Percentiles rank a stretch among this genome's conserved stretches.
These are phyloP conservation scores for Sinodicranocentrus sp. DNA, from an alignment of 2,888 invertebrate species.

Conservation along the genomic window DNA sequence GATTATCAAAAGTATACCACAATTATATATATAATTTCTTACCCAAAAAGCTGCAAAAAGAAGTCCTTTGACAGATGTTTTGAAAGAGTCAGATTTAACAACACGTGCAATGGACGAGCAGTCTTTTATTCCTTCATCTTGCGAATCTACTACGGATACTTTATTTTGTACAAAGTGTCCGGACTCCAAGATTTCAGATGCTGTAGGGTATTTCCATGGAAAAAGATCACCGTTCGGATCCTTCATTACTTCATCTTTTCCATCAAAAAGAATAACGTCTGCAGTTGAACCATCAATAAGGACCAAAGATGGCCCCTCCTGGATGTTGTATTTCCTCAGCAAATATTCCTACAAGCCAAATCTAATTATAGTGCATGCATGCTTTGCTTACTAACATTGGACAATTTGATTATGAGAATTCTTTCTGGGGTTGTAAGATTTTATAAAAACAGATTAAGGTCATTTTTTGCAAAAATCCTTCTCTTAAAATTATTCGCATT, in stretches of 20 bases:
- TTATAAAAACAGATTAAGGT: not conserved
- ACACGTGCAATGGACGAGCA: not conserved
- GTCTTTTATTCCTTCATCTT: not conserved
- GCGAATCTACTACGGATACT: not conserved
- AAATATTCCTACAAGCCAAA: constrained; percentile 89
- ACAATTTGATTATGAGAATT: not conserved
- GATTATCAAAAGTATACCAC: too few species aligned
- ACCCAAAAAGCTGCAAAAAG: constrained; percentile 96
- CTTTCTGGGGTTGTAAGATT: not conserved
- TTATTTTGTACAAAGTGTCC: constrained; percentile 62
- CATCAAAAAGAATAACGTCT: constrained; percentile 83
- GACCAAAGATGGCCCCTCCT: constrained; percentile 80
- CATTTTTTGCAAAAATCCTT: too few species aligned
- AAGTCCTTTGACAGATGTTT: constrained; percentile 85
- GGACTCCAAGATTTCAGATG: constrained; percentile 81
- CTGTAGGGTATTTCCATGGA: constrained; percentile 89
- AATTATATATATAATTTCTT: too few species aligned
- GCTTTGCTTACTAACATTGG: too few species aligned
- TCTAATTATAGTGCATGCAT: too few species aligned
- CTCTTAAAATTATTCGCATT: too few species aligned
- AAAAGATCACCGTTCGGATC: constrained; percentile 85
- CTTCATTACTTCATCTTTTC: constrained; percentile 84
- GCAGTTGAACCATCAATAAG: constrained; percentile 84
- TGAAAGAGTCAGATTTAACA: not conserved
- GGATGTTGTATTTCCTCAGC: constrained; percentile 87